Conservation (phyloP, 1,140 invertebrate species). For the Spodoptera frugiperda region DNA sequence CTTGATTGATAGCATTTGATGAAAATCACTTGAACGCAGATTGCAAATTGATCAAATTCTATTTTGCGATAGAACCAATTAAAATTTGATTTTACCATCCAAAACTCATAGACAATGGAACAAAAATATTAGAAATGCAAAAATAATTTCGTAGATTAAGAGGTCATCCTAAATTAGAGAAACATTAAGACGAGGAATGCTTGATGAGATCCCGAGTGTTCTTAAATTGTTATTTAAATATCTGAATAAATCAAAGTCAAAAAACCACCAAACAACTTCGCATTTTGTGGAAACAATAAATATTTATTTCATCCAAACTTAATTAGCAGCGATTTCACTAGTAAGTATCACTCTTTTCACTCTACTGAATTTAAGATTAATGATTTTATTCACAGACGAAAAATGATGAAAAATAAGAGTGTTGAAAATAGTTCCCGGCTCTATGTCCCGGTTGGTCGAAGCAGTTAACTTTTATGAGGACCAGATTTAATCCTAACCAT, state of each 20-base stretch:
- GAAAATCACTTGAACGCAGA: neutral
- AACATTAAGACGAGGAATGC: constrained; percentile 16
- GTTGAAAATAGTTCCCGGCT: constrained; percentile 4
- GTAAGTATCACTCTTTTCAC: constrained; percentile 60
- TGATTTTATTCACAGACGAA: constrained; percentile 33
- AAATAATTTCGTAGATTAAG: constrained; percentile 16
- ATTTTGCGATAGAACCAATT: no score
- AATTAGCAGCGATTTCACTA: constrained; percentile 68
- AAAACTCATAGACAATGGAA: no score
- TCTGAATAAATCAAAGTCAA: constrained; percentile 68
- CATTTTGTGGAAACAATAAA: constrained; percentile 64
- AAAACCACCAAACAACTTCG: constrained; percentile 61
- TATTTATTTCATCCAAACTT: constrained; percentile 57
- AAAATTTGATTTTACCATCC: no score
- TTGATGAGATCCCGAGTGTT: constrained; percentile 14
- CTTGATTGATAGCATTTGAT: constrained; percentile 11
- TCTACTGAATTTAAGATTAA: constrained; percentile 58
- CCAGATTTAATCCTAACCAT: constrained; percentile 18
- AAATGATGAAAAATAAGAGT: constrained; percentile 15
- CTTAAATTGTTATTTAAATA: constrained; percentile 63
- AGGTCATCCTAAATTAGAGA: constrained; percentile 18
- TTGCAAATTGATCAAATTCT: neutral
- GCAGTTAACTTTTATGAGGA: constrained; percentile 34
- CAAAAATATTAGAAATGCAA: neutral
- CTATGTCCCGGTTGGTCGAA: neutral